phyloP scores from a whole-genome alignment of 2,888 invertebrate species.

The Campoplex nolae region DNA sequence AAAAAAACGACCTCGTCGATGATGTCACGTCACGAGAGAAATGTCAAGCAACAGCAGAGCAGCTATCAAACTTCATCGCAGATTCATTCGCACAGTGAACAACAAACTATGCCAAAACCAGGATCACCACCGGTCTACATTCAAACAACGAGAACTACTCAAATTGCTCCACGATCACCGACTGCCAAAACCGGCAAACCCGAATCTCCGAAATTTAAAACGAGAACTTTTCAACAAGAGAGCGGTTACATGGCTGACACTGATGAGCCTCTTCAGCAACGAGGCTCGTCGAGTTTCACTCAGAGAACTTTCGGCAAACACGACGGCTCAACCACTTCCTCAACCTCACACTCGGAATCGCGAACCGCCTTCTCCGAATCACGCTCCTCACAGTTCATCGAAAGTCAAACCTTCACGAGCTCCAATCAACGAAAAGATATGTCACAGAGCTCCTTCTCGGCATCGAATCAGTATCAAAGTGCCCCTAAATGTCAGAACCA shows the following conservation, averaged over 20 bases:
- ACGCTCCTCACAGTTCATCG: conserved; percentile 77
- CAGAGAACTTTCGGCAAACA: conserved; percentile 78
- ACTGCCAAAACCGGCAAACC: conserved; percentile 79
- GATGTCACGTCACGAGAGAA: conserved; percentile 78
- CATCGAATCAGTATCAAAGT: conserved; percentile 43
- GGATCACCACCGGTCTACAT: conserved; percentile 83
- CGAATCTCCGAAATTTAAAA: conserved; percentile 86
- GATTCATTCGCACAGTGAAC: conserved; percentile 69
- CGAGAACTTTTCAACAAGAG: conserved; percentile 85
- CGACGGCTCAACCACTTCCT: conserved; percentile 75
- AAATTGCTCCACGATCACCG: conserved; percentile 79
- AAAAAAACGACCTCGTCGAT: conserved; percentile 73
- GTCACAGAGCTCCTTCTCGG: conserved; percentile 52
- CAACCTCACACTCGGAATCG: conserved; percentile 76
- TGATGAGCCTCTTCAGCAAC: conserved; percentile 86
- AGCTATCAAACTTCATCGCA: conserved; percentile 70
- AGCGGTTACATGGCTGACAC: conserved; percentile 91
- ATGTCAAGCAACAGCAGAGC: conserved; percentile 70
- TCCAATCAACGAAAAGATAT: conserved; percentile 76
- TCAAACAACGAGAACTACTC: conserved; percentile 78
- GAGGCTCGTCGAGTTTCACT: conserved; percentile 47
- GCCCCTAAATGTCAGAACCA: conserved; percentile 75
- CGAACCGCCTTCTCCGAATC: conserved; percentile 79
- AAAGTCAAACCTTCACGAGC: conserved; percentile 79
- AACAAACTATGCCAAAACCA: conserved; percentile 77